Evolutionary conservation across 1,140 invertebrate species (phyloP).

Genomic region (Vanessa atalanta): DNA sequence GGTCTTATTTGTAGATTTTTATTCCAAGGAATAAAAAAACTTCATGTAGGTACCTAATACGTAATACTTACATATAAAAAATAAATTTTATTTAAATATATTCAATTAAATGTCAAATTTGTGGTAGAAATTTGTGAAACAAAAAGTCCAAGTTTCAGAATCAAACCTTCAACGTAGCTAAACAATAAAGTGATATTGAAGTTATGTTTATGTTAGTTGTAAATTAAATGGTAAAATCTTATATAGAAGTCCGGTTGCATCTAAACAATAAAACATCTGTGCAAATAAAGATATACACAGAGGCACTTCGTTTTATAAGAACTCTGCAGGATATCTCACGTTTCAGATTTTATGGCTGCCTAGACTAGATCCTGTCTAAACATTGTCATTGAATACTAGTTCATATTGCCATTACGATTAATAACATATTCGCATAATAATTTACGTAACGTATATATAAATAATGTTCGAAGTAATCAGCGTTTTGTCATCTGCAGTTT

Average conservation of each 20-base stretch:
- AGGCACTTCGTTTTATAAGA: conserved; percentile 60
- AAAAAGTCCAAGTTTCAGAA: too few relatives aligned
- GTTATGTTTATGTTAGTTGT: too few relatives aligned
- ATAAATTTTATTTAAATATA: too few relatives aligned
- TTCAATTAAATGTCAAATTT: too few relatives aligned
- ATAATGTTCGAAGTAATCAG: background rate
- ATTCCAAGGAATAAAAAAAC: too few relatives aligned
- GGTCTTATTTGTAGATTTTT: too few relatives aligned
- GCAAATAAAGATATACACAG: conserved; percentile 62
- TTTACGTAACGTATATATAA: background rate
- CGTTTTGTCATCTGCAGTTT: conserved; percentile 5
- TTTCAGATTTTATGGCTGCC: conserved; percentile 57
- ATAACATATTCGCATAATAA: background rate
- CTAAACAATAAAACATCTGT: conserved; percentile 55
- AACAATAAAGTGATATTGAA: too few relatives aligned
- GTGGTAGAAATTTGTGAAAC: too few relatives aligned
- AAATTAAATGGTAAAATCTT: background rate
- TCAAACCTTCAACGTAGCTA: too few relatives aligned
- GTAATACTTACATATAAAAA: too few relatives aligned
- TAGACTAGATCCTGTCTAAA: conserved; percentile 36
- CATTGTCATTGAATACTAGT: background rate
- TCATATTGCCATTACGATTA: background rate
- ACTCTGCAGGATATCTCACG: conserved; percentile 67
- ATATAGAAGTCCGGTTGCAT: conserved; percentile 38
- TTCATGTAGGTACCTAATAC: too few relatives aligned